These are phyloP conservation scores for Eptatretus burgeri DNA, from an alignment of 2,113 vertebrate species.

Conservation along the genomic window DNA sequence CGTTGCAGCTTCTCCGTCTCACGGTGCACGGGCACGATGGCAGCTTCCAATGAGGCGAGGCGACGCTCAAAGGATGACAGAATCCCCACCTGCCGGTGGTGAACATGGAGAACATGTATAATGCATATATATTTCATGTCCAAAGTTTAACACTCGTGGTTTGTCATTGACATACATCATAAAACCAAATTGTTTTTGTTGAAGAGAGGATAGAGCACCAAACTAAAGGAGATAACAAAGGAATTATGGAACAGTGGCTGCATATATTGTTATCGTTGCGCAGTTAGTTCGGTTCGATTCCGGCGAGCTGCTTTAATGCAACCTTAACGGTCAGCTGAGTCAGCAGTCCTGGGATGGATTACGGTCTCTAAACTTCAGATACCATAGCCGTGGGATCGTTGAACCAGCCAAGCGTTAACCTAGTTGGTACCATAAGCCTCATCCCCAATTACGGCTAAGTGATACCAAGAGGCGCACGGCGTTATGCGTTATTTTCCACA, in stretches of 20 bases:
- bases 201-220: neutral
- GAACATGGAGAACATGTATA: neutral
- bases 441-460: too few relatives aligned
- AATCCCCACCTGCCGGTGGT: conserved; percentile 41
- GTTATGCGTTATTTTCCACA: too few relatives aligned
- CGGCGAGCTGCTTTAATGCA: too few relatives aligned
- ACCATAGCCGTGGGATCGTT: too few relatives aligned
- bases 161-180: neutral
- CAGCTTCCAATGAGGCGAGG: conserved; percentile 87
- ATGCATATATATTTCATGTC: neutral
- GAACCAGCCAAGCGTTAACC: too few relatives aligned
- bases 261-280: too few relatives aligned
- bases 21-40: conserved; percentile 86
- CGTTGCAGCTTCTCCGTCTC: conserved; percentile 90
- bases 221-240: neutral
- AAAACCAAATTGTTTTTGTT: neutral
- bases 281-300: too few relatives aligned
- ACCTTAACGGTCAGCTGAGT: too few relatives aligned
- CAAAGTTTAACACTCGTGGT: neutral
- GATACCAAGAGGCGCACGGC: too few relatives aligned
- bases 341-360: too few relatives aligned
- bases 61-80: conserved; percentile 88
- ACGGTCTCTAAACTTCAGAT: too few relatives aligned
- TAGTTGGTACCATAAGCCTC: too few relatives aligned
- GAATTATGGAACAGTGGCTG: neutral